A percentile compares a stretch with the other conserved stretches of the same genome.
These are phyloP conservation scores for Argynnis bischoffii DNA, from an alignment of 2,888 invertebrate genomes.

Conservation along the genomic window DNA sequence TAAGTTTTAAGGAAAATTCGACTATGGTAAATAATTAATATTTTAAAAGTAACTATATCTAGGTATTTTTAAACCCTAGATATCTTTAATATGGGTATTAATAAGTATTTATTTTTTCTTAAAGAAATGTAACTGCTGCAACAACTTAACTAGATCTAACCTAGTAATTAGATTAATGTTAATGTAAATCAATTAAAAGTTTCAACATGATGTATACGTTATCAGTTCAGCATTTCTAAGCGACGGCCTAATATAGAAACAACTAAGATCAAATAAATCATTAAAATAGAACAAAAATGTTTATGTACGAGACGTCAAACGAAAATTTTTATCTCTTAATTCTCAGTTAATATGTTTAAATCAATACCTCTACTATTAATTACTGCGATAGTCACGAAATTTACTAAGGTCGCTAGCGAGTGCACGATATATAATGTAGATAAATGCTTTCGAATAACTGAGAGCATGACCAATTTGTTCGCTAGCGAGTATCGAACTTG, in stretches of 20 bases:
- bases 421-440: constrained; percentile 5
- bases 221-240: background rate
- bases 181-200: constrained; percentile 16
- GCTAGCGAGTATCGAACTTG: background rate
- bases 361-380: constrained; percentile 5
- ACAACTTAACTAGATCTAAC: background rate
- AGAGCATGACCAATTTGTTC: background rate
- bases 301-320: constrained; percentile 20
- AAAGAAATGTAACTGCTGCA: too few species aligned
- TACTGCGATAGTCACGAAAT: constrained; percentile 1
- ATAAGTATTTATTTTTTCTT: too few species aligned
- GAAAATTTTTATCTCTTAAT: constrained; percentile 20
- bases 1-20: too few species aligned
- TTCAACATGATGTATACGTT: constrained; percentile 1
- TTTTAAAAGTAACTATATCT: too few species aligned
- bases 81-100: too few species aligned
- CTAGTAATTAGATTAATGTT: background rate
- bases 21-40: too few species aligned
- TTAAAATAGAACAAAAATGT: constrained; percentile 15
- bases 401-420: constrained; percentile 12
- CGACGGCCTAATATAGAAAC: background rate
- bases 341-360: constrained; percentile 8
- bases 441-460: background rate
- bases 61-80: too few species aligned
- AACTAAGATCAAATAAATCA: constrained; percentile 15